Conservation (phyloP, 2,888 invertebrate genomes). For the Meta bourneti region DNA sequence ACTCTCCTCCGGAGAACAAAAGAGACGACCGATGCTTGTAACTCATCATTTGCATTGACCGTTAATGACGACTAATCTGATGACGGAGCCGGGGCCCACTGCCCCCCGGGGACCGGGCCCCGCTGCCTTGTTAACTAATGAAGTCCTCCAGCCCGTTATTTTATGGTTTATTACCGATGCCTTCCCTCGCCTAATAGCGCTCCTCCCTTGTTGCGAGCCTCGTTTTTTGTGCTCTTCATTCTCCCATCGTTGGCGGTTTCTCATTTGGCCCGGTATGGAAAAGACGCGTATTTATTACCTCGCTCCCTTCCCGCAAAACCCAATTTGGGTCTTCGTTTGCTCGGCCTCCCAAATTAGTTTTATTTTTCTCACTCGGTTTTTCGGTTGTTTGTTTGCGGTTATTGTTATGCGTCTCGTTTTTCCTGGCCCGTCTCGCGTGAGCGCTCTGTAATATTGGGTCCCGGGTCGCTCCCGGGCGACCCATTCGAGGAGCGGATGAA, state of each 20-base stretch:
- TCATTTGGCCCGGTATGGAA: slow-evolving; percentile 57
- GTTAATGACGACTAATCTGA: slow-evolving; percentile 76
- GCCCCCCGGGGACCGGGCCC: slow-evolving; percentile 50
- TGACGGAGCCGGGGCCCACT: slow-evolving; percentile 55
- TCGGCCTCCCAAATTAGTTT: slow-evolving; percentile 56
- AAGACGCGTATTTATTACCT: slow-evolving; percentile 57
- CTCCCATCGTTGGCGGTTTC: slow-evolving; percentile 28
- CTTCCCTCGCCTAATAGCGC: slow-evolving; percentile 21
- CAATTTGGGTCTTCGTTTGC: slow-evolving; percentile 45
- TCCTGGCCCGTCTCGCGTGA: background rate
- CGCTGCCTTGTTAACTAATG: slow-evolving; percentile 72
- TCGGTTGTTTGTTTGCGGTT: slow-evolving; percentile 61
- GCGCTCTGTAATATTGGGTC: background rate
- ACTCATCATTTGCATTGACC: slow-evolving; percentile 76
- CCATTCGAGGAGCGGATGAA: slow-evolving; percentile 23
- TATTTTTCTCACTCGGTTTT: slow-evolving; percentile 20
- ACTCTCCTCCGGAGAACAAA: slow-evolving; percentile 48
- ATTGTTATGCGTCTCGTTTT: slow-evolving; percentile 42
- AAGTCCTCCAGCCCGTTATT: slow-evolving; percentile 68
- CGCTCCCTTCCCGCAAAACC: slow-evolving; percentile 37
- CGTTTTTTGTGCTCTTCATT: slow-evolving; percentile 12
- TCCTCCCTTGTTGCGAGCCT: slow-evolving; percentile 13
- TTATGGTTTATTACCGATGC: slow-evolving; percentile 63
- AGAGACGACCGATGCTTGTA: slow-evolving; percentile 60
- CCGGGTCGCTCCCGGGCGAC: slow-evolving; percentile 52